phyloP scores from a whole-genome alignment of 2,888 invertebrate species.

The Dynastes maya region DNA sequence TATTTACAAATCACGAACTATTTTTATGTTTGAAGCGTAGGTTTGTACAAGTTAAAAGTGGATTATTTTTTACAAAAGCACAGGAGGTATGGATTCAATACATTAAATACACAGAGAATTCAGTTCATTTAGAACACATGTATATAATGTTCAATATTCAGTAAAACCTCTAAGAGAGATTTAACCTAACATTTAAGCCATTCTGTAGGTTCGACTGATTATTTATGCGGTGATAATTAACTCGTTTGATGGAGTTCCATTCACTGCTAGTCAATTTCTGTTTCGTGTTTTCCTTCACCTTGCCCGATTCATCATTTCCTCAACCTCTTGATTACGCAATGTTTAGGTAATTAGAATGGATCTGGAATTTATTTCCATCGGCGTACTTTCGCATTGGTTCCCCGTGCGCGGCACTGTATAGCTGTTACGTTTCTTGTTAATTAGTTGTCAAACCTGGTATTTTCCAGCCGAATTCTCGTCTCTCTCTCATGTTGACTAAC shows the following conservation, averaged over 20 bases:
- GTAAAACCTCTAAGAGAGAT: neutral
- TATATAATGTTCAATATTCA: no score
- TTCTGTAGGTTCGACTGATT: neutral
- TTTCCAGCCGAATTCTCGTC: conserved; percentile 54
- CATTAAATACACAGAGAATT: no score
- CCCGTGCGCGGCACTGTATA: conserved; percentile 3
- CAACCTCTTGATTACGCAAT: conserved; percentile 38
- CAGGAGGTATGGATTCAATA: no score
- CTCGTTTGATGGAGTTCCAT: conserved; percentile 31
- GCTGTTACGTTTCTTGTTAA: conserved; percentile 51
- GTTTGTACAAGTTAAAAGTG: no score
- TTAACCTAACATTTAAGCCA: neutral
- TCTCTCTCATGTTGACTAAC: conserved; percentile 53
- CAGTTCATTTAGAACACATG: no score
- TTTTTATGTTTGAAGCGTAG: no score
- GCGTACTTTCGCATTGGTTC: conserved; percentile 16
- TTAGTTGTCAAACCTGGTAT: conserved; percentile 53
- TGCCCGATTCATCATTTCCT: conserved; percentile 18
- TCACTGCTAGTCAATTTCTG: conserved; percentile 31
- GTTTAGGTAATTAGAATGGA: conserved; percentile 42
- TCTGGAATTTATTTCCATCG: conserved; percentile 31
- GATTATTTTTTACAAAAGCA: no score
- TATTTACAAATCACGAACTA: no score
- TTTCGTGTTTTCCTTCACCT: conserved; percentile 26
- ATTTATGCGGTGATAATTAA: conserved; percentile 20